phyloP scores from a whole-genome alignment of 1,140 invertebrate species.

The Drosophila suzukii region DNA sequence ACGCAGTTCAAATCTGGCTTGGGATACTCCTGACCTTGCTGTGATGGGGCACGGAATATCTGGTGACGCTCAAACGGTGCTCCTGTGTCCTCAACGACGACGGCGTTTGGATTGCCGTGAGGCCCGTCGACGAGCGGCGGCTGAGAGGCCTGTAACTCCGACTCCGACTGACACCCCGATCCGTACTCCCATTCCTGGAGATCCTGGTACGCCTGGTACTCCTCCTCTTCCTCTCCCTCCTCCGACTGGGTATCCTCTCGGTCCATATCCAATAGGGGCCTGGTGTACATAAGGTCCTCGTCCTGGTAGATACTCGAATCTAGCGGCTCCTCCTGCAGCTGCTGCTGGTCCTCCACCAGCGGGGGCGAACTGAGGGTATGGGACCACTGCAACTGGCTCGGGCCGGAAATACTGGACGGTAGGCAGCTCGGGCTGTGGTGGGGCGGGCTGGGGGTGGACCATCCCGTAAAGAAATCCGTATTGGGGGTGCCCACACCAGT shows the following conservation, averaged over 20 bases:
- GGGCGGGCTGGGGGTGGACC: neutral
- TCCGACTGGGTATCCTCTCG: neutral
- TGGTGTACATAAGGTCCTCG: conserved; percentile 21
- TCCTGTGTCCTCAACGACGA: too few relatives aligned
- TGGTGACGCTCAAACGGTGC: neutral
- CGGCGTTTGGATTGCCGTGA: neutral
- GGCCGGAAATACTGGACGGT: conserved; percentile 11
- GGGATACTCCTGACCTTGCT: neutral
- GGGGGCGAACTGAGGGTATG: conserved; percentile 11
- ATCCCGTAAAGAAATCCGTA: neutral
- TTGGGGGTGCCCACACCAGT: conserved; percentile 30
- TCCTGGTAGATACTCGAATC: neutral
- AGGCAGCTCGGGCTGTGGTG: neutral
- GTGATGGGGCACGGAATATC: neutral
- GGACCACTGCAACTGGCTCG: neutral
- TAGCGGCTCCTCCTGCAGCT: neutral
- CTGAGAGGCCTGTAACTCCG: neutral
- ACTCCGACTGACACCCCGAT: too few relatives aligned
- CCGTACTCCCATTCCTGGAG: too few relatives aligned
- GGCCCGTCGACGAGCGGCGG: neutral
- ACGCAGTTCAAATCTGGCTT: conserved; percentile 49
- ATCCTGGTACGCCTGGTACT: too few relatives aligned
- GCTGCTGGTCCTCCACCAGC: neutral
- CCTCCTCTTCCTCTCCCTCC: neutral
- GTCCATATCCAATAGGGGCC: conserved; percentile 43